Percentiles rank a stretch among this genome's conserved stretches.
phyloP scores from a whole-genome alignment of 2,797 vertebrate genomes.

The Pipistrellus nathusii region DNA sequence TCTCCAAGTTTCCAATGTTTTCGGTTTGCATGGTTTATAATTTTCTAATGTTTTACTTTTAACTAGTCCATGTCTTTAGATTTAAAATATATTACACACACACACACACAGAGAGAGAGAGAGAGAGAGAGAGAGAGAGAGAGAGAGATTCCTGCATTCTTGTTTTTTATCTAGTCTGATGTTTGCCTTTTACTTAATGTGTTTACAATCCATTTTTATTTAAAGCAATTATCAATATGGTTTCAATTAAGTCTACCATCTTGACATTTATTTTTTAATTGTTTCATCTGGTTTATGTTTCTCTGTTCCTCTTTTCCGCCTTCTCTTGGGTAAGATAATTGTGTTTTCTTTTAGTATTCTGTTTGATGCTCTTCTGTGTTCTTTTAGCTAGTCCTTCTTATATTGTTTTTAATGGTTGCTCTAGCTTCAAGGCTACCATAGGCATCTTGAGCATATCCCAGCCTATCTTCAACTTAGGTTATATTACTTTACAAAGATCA shows the following conservation, averaged over 20 bases:
- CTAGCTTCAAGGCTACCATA: background rate
- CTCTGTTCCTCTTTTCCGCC: background rate
- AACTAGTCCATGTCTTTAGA: background rate
- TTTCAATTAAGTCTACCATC: background rate
- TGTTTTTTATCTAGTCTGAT: conserved; percentile 2
- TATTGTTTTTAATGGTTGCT: background rate
- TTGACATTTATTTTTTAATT: conserved; percentile 21
- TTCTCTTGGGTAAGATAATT: conserved; percentile 13
- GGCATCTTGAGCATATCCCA: background rate
- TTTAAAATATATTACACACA: background rate
- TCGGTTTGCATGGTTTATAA: background rate
- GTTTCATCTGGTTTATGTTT: background rate
- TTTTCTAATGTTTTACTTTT: conserved; percentile 34
- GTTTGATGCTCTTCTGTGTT: background rate
- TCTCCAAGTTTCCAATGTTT: background rate
- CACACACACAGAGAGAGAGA: no score
- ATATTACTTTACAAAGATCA: background rate
- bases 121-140: background rate
- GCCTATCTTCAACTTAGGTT: background rate
- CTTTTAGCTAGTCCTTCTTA: background rate
- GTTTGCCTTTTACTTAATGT: conserved; percentile 39
- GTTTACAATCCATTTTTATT: background rate
- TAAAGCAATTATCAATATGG: conserved; percentile 7
- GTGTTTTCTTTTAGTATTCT: background rate
- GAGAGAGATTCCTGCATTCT: background rate